A percentile compares a stretch with the other conserved stretches of the same genome.
Conservation (phyloP, 2,113 vertebrate genomes). For the Gobius niger region DNA sequence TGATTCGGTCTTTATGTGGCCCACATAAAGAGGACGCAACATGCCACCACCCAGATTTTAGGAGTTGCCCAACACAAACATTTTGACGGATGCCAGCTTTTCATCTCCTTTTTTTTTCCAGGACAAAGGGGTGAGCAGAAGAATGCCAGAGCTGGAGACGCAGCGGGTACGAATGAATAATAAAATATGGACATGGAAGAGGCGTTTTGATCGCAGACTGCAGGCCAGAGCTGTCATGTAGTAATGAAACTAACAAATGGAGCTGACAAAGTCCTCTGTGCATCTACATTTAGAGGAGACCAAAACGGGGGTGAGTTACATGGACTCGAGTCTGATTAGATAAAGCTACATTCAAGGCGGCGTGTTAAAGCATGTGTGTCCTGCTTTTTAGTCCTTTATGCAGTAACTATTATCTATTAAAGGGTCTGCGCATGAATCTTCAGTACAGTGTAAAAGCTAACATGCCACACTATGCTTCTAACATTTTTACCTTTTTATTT, state of each 20-base stretch:
- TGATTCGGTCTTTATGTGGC: constrained; percentile 35
- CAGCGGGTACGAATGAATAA: constrained; percentile 54
- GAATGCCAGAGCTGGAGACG: constrained; percentile 32
- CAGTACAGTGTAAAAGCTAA: too few species aligned
- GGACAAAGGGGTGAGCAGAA: constrained; percentile 35
- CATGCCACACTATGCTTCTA: too few species aligned
- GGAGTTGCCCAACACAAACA: constrained; percentile 35
- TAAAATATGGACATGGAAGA: constrained; percentile 44
- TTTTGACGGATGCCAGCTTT: constrained; percentile 33
- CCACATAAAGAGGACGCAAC: constrained; percentile 24
- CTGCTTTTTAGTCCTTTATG: too few species aligned
- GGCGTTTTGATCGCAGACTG: constrained; percentile 53
- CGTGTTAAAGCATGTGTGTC: too few species aligned
- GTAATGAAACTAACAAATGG: constrained; percentile 59
- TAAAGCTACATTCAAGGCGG: too few species aligned
- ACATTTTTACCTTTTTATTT: too few species aligned
- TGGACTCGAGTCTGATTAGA: not conserved
- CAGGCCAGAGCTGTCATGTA: constrained; percentile 51
- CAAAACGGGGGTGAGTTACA: not conserved
- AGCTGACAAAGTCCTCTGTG: constrained; percentile 37
- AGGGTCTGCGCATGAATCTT: too few species aligned
- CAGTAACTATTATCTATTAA: too few species aligned
- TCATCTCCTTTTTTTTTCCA: not conserved
- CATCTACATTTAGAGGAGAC: constrained; percentile 13
- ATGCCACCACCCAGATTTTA: constrained; percentile 26